These are phyloP conservation scores for Anguilla japonica DNA, from an alignment of 2,113 vertebrate species.

Conservation along the genomic window DNA sequence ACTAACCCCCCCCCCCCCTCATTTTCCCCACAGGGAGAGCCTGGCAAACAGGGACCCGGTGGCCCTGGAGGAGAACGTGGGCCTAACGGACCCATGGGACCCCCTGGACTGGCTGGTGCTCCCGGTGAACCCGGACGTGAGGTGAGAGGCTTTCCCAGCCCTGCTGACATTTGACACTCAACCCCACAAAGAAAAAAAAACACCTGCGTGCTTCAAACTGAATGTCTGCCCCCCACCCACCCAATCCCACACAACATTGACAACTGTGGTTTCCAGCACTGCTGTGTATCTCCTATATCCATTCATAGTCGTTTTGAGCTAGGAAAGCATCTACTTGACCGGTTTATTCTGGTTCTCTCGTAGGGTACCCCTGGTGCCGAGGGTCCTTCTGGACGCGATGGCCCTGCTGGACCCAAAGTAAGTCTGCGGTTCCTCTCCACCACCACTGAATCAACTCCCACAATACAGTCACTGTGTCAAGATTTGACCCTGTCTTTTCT, in stretches of 20 bases:
- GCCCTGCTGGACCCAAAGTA: slow-evolving; percentile 88
- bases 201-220: background rate
- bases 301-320: background rate
- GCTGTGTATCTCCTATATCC: background rate
- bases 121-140: slow-evolving; percentile 94
- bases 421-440: slow-evolving; percentile 38
- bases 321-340: background rate
- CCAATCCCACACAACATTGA: too few relatives aligned
- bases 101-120: slow-evolving; percentile 86
- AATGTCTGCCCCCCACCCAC: background rate
- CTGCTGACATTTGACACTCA: background rate
- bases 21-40: slow-evolving; percentile 76
- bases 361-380: slow-evolving; percentile 90
- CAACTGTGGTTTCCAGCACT: background rate
- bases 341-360: slow-evolving; percentile 21
- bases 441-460: background rate
- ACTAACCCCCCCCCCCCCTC: background rate
- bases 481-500: background rate
- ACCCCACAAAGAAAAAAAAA: background rate
- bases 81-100: slow-evolving; percentile 89
- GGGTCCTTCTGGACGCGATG: slow-evolving; percentile 90
- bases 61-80: slow-evolving; percentile 89
- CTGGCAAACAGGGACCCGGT: slow-evolving; percentile 83
- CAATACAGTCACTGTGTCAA: background rate
- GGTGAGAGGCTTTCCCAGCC: slow-evolving; percentile 59